Percentiles rank a stretch among this genome's conserved stretches.
phyloP scores from a whole-genome alignment of 2,797 vertebrate genomes.

The Adrianichthys oophorus region DNA sequence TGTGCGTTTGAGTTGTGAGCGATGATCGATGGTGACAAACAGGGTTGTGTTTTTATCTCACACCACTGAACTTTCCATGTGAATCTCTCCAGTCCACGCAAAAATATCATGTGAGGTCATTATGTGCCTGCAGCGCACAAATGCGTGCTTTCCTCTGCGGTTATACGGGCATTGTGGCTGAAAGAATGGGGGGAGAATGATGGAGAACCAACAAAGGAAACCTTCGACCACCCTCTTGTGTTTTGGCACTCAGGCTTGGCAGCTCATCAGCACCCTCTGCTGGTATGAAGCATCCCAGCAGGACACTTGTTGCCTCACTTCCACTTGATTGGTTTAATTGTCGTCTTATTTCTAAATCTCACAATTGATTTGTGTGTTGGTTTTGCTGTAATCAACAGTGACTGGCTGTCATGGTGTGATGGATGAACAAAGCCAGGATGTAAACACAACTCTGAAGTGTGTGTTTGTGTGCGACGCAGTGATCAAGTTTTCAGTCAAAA shows the following conservation, averaged over 20 bases:
- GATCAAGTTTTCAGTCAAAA: constrained; percentile 33
- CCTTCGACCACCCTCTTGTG: constrained; percentile 27
- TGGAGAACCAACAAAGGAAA: constrained; percentile 61
- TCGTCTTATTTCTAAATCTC: constrained; percentile 75
- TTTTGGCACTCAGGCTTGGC: constrained; percentile 14
- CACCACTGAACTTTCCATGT: constrained; percentile 10
- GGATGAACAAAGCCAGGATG: constrained; percentile 68
- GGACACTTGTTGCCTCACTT: constrained; percentile 67
- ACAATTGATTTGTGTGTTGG: constrained; percentile 70
- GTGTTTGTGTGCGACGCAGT: constrained; percentile 24
- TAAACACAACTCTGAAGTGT: constrained; percentile 66
- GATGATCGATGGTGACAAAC: constrained; percentile 67
- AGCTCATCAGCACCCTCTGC: constrained; percentile 65
- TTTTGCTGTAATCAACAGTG: constrained; percentile 73
- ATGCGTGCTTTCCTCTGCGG: constrained; percentile 9
- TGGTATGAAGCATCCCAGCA: constrained; percentile 31
- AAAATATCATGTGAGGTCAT: constrained; percentile 43
- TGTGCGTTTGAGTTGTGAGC: constrained; percentile 43
- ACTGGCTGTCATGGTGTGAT: constrained; percentile 72
- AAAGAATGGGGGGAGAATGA: constrained; percentile 28
- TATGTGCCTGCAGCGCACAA: constrained; percentile 8
- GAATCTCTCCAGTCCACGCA: constrained; percentile 38
- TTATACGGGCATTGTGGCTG: constrained; percentile 5
- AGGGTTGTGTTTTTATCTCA: constrained; percentile 9
- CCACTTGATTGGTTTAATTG: constrained; percentile 58